phyloP scores from a whole-genome alignment of 2,113 vertebrate species.

The Sinosuthora webbiana region DNA sequence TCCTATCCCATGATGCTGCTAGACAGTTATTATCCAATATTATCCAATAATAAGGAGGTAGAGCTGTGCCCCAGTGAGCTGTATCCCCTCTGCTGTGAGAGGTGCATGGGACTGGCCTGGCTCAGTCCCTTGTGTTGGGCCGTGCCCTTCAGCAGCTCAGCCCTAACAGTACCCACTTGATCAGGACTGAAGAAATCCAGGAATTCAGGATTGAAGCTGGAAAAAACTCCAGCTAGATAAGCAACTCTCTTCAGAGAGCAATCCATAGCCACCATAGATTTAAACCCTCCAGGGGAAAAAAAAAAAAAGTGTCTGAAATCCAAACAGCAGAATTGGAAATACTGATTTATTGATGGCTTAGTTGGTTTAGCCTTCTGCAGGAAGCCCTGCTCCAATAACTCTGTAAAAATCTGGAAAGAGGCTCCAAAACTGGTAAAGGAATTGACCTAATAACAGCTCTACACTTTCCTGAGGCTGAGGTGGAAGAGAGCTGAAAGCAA shows the following conservation, averaged over 20 bases:
- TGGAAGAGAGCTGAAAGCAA: not conserved
- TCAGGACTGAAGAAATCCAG: not conserved
- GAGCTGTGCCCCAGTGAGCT: not conserved
- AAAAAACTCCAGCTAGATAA: not conserved
- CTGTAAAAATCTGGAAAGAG: not conserved
- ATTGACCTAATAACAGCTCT: not conserved
- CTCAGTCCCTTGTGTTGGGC: not conserved
- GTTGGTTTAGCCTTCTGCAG: not conserved
- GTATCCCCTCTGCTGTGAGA: not conserved
- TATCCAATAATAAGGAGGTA: conserved; percentile 15
- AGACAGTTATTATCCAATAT: conserved; percentile 7
- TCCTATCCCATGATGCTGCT: not conserved
- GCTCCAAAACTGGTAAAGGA: not conserved
- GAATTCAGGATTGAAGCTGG: too few relatives aligned
- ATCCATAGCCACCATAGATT: not conserved
- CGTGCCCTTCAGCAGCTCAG: not conserved
- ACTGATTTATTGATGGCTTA: not conserved
- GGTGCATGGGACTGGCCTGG: not conserved
- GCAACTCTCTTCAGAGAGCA: not conserved
- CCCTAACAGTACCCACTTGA: not conserved
- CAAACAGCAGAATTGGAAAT: not conserved
- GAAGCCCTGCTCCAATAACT: not conserved
- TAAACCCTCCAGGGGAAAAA: not conserved
- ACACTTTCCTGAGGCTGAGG: not conserved
- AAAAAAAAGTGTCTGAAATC: not conserved